These are phyloP conservation scores for Pangasianodon hypophthalmus DNA, from an alignment of 2,113 vertebrate genomes.

Conservation along the genomic window DNA sequence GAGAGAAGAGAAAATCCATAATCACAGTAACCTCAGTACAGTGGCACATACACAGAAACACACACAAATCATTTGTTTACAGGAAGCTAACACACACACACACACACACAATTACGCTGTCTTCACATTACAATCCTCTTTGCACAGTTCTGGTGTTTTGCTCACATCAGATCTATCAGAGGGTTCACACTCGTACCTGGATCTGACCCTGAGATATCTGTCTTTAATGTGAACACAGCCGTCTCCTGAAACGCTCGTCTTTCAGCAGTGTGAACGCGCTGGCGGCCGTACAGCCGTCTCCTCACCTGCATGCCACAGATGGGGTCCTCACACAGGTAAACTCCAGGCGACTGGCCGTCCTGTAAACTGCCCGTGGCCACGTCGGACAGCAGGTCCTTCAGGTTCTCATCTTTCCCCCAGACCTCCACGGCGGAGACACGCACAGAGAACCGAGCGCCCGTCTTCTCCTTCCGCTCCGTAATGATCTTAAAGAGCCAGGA, in stretches of 20 bases:
- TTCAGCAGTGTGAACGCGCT: too few species aligned
- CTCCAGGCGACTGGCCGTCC: constrained; percentile 97
- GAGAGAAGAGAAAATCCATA: background rate
- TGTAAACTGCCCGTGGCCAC: constrained; percentile 95
- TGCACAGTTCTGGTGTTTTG: background rate
- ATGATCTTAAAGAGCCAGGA: constrained; percentile 99
- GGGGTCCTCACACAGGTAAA: constrained; percentile 97
- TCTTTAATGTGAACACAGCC: background rate
- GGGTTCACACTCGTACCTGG: background rate
- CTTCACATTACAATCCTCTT: background rate
- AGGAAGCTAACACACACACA: background rate
- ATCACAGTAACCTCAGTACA: background rate
- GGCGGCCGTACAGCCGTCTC: background rate
- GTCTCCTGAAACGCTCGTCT: background rate
- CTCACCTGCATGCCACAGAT: constrained; percentile 98
- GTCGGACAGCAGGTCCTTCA: constrained; percentile 91
- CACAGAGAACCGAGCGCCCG: constrained; percentile 95
- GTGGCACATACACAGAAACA: background rate
- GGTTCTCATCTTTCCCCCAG: constrained; percentile 96
- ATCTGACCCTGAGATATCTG: background rate
- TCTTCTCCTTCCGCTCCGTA: constrained; percentile 95
- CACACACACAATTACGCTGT: background rate
- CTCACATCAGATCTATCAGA: background rate
- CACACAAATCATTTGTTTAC: background rate
- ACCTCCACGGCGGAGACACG: constrained; percentile 97